Conservation (phyloP, 2,797 vertebrate genomes). For the Merluccius polli region DNA sequence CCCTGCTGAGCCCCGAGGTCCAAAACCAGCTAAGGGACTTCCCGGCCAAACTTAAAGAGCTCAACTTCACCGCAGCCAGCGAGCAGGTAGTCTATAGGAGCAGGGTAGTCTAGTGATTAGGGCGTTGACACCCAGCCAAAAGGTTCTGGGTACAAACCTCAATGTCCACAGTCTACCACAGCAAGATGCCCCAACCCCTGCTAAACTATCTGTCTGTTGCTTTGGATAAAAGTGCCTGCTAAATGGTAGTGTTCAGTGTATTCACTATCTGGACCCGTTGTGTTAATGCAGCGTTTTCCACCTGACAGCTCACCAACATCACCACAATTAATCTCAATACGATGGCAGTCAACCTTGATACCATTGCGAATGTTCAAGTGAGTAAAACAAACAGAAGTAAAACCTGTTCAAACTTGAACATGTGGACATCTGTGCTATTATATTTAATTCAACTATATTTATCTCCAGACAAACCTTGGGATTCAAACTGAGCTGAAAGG, state of each 20-base stretch:
- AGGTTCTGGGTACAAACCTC: too few relatives aligned
- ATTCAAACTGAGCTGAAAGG: slow-evolving; percentile 26
- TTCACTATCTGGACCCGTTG: too few relatives aligned
- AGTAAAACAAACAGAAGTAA: slow-evolving; percentile 26
- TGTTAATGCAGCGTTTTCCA: not conserved
- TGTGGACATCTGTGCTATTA: not conserved
- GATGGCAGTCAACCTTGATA: slow-evolving; percentile 60
- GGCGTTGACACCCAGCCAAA: not conserved
- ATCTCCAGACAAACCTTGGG: not conserved
- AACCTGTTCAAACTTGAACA: not conserved
- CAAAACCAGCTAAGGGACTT: slow-evolving; percentile 46
- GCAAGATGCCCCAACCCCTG: not conserved
- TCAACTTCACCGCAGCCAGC: slow-evolving; percentile 52
- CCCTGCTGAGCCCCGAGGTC: slow-evolving; percentile 62
- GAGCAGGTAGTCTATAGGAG: slow-evolving; percentile 63
- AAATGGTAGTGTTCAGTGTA: not conserved
- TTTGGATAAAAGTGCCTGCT: not conserved
- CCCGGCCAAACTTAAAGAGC: slow-evolving; percentile 19
- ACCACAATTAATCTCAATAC: slow-evolving; percentile 59
- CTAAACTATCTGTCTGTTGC: not conserved
- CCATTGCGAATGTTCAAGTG: slow-evolving; percentile 50
- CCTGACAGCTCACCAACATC: slow-evolving; percentile 64
- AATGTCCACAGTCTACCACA: not conserved
- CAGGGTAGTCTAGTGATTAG: not conserved
- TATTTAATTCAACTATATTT: not conserved